A percentile compares a stretch with the other conserved stretches of the same genome.
Conservation (phyloP, 2,113 vertebrate genomes). For the Elanus axillaris region DNA sequence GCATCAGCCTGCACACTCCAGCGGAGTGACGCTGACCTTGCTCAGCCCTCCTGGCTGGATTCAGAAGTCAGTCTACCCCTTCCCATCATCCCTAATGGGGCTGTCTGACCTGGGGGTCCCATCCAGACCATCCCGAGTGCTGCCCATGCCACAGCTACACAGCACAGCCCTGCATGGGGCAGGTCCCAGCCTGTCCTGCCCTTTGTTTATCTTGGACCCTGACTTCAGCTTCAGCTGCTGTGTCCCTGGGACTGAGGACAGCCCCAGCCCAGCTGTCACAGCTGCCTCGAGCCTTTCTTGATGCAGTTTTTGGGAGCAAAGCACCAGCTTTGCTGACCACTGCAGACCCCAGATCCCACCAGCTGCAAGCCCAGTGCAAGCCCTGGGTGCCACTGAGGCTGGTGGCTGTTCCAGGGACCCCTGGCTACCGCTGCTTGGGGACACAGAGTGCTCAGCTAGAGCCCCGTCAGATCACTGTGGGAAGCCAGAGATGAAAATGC, state of each 20-base stretch:
- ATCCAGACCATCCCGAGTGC: neutral
- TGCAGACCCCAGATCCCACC: neutral
- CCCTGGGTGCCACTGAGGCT: fast-evolving
- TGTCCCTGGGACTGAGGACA: neutral
- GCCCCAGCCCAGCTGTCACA: neutral
- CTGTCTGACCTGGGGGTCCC: neutral
- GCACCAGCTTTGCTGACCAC: neutral
- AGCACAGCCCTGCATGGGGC: fast-evolving
- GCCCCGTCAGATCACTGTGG: neutral
- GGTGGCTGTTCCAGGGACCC: neutral
- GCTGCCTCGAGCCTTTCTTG: neutral
- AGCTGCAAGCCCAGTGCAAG: neutral
- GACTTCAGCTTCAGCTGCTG: neutral
- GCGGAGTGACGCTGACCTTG: fast-evolving
- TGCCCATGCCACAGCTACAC: fast-evolving
- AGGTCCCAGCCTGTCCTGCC: neutral
- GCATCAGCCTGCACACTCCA: neutral
- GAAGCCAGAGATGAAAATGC: neutral
- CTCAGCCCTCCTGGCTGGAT: neutral
- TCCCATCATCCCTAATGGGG: neutral
- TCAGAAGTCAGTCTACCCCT: neutral
- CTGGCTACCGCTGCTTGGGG: neutral
- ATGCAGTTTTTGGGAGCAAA: neutral
- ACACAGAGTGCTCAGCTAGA: neutral
- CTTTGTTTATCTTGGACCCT: neutral